A percentile compares a stretch with the other conserved stretches of the same genome.
phyloP scores from a whole-genome alignment of 2,797 vertebrate species.

The Psittacula echo region DNA sequence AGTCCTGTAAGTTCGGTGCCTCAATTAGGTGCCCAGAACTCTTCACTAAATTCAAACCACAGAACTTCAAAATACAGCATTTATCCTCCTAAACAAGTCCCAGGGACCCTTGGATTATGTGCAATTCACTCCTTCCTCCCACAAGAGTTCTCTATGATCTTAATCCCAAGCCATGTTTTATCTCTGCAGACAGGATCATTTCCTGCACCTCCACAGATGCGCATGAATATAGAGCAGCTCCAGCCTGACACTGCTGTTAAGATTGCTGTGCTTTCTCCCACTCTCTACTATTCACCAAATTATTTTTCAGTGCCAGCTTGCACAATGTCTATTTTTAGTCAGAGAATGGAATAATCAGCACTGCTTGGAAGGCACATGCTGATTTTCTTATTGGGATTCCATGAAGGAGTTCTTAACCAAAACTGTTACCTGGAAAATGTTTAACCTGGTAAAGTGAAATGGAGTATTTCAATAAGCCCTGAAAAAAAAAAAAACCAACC shows the following conservation, averaged over 20 bases:
- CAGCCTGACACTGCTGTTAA: background rate
- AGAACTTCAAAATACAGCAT: background rate
- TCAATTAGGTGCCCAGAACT: background rate
- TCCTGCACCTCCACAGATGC: background rate
- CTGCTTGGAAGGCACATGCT: background rate
- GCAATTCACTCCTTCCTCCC: background rate
- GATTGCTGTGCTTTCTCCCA: background rate
- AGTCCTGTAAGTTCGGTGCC: background rate
- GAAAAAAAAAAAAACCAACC: background rate
- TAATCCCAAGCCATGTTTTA: background rate
- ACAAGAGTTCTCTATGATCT: background rate
- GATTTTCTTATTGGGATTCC: constrained; percentile 28
- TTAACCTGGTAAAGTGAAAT: background rate
- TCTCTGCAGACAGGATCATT: background rate
- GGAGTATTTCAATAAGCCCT: background rate
- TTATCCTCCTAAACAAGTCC: background rate
- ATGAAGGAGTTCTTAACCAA: background rate
- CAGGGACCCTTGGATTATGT: background rate
- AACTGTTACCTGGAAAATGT: background rate
- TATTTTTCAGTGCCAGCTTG: background rate
- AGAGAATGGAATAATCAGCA: background rate
- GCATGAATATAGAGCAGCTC: background rate
- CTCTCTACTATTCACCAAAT: background rate
- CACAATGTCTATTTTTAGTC: background rate
- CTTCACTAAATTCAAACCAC: background rate